Evolutionary conservation across 1,140 invertebrate species (phyloP).

Genomic region (Solen grandis): DNA sequence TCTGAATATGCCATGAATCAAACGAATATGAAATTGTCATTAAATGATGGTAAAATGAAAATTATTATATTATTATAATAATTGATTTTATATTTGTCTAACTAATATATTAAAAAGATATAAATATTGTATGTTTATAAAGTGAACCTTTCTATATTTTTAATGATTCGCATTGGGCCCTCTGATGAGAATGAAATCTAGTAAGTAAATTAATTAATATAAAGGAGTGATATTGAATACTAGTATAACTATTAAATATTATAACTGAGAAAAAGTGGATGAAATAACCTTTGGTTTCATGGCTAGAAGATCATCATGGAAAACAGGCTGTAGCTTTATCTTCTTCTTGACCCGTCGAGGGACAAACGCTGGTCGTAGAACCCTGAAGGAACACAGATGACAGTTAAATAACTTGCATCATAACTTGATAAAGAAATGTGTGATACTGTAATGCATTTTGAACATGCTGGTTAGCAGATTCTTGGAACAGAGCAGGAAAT

Average conservation of each 20-base stretch:
- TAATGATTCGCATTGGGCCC: background rate
- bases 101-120: background rate
- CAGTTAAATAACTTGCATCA: too few species aligned
- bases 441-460: too few species aligned
- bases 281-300: slow-evolving; percentile 58
- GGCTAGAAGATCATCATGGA: slow-evolving; percentile 65
- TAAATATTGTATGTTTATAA: background rate
- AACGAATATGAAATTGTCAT: too few species aligned
- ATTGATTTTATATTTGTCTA: too few species aligned
- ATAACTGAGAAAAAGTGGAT: background rate
- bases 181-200: background rate
- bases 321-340: slow-evolving; percentile 65
- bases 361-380: slow-evolving; percentile 63
- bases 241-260: background rate
- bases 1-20: too few species aligned
- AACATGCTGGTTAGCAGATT: too few species aligned
- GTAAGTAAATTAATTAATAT: background rate
- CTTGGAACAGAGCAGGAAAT: too few species aligned
- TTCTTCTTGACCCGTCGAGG: slow-evolving; percentile 55
- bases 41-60: too few species aligned
- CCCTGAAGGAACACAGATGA: slow-evolving; percentile 56
- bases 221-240: background rate
- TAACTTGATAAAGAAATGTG: too few species aligned
- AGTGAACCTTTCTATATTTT: background rate
- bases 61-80: too few species aligned